Conservation (phyloP, 2,888 invertebrate species). For the Pocota personata region DNA sequence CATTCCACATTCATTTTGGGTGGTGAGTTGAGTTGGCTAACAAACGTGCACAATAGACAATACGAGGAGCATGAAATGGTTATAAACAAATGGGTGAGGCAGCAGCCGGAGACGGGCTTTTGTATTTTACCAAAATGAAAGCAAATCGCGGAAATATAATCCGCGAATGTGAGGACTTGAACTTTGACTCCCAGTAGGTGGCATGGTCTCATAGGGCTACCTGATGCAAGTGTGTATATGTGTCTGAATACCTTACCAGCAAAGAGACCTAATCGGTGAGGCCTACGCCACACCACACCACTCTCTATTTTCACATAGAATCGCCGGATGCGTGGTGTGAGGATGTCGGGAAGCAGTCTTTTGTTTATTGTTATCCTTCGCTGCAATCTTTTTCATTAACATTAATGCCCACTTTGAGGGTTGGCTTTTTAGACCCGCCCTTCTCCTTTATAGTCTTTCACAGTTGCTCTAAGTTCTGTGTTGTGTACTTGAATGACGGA, state of each 20-base stretch:
- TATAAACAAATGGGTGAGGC: constrained; percentile 1
- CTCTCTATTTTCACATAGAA: neutral
- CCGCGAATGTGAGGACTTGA: constrained; percentile 27
- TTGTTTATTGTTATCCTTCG: constrained; percentile 54
- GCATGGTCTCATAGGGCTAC: neutral
- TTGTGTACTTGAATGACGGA: constrained; percentile 28
- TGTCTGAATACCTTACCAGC: neutral
- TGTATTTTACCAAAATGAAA: constrained; percentile 28
- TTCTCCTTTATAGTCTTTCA: neutral
- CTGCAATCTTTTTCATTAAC: constrained; percentile 62
- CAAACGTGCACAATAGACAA: constrained; percentile 45
- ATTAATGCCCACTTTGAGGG: constrained; percentile 54
- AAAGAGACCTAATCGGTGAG: constrained; percentile 32
- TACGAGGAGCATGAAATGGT: constrained; percentile 20
- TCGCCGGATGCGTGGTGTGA: neutral
- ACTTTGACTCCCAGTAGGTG: constrained; percentile 34
- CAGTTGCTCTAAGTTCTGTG: neutral
- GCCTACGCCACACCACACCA: neutral
- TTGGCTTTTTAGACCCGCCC: neutral
- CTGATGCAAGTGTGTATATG: neutral
- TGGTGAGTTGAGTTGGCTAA: constrained; percentile 26
- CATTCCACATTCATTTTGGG: constrained; percentile 8
- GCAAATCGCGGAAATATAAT: constrained; percentile 45
- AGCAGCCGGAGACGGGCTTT: constrained; percentile 1
- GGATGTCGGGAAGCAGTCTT: constrained; percentile 16